Evolutionary conservation across 64 coral and sea anemone species (phyloP), one percentile per base, ranked within the genome.

Genomic region (Orbicella faveolata): DNA sequence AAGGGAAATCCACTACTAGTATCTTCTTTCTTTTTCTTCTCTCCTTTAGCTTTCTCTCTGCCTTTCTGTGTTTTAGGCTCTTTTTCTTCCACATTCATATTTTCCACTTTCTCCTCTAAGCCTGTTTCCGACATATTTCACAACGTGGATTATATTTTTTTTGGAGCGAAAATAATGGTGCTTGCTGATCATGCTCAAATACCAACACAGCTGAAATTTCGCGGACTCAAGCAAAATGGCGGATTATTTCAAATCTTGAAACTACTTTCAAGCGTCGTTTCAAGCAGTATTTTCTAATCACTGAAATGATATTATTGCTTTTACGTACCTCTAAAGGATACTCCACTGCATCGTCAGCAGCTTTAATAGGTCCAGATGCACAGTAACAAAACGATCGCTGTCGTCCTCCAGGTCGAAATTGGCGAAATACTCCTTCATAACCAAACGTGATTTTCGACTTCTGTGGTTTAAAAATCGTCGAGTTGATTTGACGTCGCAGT

Each of bases 1-100:
- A 92, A 83, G 0, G 90, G 90, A 59, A 80, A 75, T 48, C 36
- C 75, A 52, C 48, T 5, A 48, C 44, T 72, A 10, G 34, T 54
- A 2, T 87, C 90, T 16, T 62, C 88, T 52, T 76, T 86, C 66
- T 92, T 92, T 52, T 83, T 83, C 52, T 91, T 90, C 51, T 91
- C 81, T 90, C 79, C 79, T 34, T 83, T 81, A 53, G 52, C 36
- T 84, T 91, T 91, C 68, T 77, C 79, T 34, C 75, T 23, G 19
- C 75, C 63, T 35, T 52, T 61, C 63, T 80, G 14, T 4, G 61
- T 41, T 33, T 74, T 78, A 85, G 82, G 36, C 63, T 72, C 82
- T 63, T 88, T 92, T 21, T 87, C 83, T 26, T 92, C 90, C 18
- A 92, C 65, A 92, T 51, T 80, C 83, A 92, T 87, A 13, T 92